Evolutionary conservation across 2,888 invertebrate species (phyloP), one percentile per base, ranked within the genome.

Genomic region (Drosophila pullipes): DNA sequence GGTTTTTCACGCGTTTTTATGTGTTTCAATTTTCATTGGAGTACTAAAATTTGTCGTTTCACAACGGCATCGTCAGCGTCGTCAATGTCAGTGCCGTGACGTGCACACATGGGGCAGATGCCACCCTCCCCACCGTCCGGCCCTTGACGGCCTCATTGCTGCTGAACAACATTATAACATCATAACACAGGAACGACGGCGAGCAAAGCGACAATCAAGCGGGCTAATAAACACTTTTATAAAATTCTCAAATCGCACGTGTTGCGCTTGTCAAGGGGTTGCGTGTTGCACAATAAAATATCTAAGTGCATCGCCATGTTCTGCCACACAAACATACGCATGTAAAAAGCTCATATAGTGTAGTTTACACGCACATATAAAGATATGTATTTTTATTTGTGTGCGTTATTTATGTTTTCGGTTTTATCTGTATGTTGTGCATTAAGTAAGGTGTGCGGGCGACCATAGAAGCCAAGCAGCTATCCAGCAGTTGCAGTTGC

Each of bases 221-320:
- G 75, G 78, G 88, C 85, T 70, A 83, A 89, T 87, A 85, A 85
- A 87, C 85, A 85, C 87, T 85, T 74, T 87, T 87, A 87, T 89
- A 87, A 87, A 87, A 87, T 87, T 87, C 82, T 82, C 73, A 75
- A 82, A 87, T 75, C 85, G 87, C 85, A 89, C 83, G 90, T 85
- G 81, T 85, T 81, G 83, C 81, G 68, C 82, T 84, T 84, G 85
- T 89, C 85, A 85, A 80, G 83, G 81, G 90, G 82, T 73, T 83
- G 76, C 63, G 57, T 64, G 64, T 69, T 55, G 67, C 77, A 80
- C 82, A 76, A 89, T 85, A 89, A 87, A 85, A 89, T 73, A 70
- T 72, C 73, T 84, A 85, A 85, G 90, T 85, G 85, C 76, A 87
- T 89, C 89, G 69, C 57, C 84, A 77, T 89, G 82, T 83, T 81